These are phyloP conservation scores for Ennomos fuscantarius DNA, from an alignment of 2,888 invertebrate species.

Conservation along the genomic window DNA sequence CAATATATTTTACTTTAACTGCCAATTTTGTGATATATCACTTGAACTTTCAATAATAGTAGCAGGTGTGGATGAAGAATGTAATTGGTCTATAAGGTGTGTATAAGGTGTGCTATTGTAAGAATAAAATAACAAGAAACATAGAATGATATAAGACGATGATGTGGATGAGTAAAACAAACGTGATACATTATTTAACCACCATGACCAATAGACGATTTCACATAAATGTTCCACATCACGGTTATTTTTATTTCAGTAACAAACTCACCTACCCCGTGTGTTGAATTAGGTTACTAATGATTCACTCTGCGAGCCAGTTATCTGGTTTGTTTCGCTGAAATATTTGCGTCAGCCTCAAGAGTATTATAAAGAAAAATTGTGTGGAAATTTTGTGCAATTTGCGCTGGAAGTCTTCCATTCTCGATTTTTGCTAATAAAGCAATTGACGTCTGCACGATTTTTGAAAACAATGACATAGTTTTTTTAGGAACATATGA, in stretches of 20 bases:
- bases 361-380: conserved; percentile 11
- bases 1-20: too few relatives aligned
- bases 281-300: conserved; percentile 28
- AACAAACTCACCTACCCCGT: conserved; percentile 29
- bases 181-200: conserved; percentile 4
- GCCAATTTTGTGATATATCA: too few relatives aligned
- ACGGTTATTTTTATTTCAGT: conserved; percentile 24
- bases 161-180: not conserved
- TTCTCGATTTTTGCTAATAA: too few relatives aligned
- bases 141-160: not conserved
- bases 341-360: conserved; percentile 25
- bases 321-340: conserved; percentile 27
- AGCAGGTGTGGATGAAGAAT: too few relatives aligned
- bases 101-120: too few relatives aligned
- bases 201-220: conserved; percentile 22
- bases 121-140: conserved; percentile 1
- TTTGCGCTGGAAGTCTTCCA: not conserved
- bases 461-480: too few relatives aligned
- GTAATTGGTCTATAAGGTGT: too few relatives aligned
- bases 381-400: conserved; percentile 11
- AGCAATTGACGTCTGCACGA: too few relatives aligned
- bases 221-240: conserved; percentile 18
- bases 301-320: conserved; percentile 29
- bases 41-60: too few relatives aligned
- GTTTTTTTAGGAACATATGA: too few relatives aligned